phyloP scores from a whole-genome alignment of 2,113 vertebrate genomes.

The Oryzias celebensis region DNA sequence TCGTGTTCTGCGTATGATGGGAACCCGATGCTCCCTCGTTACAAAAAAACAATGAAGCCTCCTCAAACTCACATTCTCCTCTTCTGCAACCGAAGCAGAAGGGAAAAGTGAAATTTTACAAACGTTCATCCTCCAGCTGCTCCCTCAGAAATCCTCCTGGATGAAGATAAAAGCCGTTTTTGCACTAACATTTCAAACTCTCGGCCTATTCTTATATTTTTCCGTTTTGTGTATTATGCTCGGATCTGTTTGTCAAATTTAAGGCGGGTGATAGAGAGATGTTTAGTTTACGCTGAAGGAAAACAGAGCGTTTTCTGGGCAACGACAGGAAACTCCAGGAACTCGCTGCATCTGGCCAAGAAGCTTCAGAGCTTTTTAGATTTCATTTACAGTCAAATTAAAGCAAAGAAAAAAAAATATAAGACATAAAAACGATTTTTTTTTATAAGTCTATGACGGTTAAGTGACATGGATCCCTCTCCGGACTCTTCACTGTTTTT shows the following conservation, averaged over 20 bases:
- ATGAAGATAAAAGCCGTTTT: conserved; percentile 9
- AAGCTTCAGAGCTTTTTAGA: background rate
- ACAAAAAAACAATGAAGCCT: too few species aligned
- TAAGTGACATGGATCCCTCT: too few species aligned
- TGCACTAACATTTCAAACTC: too few species aligned
- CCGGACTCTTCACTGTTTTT: too few species aligned
- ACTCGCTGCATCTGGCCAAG: background rate
- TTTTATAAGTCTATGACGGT: too few species aligned
- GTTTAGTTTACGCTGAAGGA: background rate
- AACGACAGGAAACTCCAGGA: background rate
- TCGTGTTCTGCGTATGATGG: background rate
- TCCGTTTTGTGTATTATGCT: background rate
- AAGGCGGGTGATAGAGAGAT: background rate
- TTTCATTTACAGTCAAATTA: too few species aligned
- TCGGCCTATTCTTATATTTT: too few species aligned
- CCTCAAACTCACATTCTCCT: background rate
- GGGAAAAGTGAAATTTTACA: conserved; percentile 19
- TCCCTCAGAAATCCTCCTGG: conserved; percentile 15
- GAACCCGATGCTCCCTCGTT: background rate
- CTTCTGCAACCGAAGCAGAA: conserved; percentile 9
- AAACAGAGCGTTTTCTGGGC: conserved; percentile 5
- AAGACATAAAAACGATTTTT: too few species aligned
- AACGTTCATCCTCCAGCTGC: conserved; percentile 48
- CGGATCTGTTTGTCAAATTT: background rate
- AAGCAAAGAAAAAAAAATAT: too few species aligned